Percentiles rank a stretch among this genome's conserved stretches.
These are phyloP conservation scores for Micoletzkya japonica DNA, from an alignment of 2,888 invertebrate genomes.

Conservation along the genomic window DNA sequence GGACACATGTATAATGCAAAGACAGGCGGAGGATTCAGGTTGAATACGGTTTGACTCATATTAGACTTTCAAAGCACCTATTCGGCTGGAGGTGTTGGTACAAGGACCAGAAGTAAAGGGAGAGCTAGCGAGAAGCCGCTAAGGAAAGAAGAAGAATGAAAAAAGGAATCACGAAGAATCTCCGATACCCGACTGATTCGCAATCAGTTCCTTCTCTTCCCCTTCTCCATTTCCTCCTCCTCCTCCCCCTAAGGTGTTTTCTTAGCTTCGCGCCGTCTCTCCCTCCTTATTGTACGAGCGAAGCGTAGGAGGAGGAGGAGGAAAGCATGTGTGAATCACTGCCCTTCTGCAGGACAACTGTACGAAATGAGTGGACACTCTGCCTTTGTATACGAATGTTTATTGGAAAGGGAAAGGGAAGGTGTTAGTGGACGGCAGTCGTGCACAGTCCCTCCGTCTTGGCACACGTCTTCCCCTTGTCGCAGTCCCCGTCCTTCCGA, in stretches of 20 bases:
- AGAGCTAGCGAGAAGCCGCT: not conserved
- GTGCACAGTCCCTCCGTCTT: constrained; percentile 23
- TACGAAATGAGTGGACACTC: not conserved
- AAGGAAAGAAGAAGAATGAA: not conserved
- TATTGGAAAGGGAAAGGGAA: not conserved
- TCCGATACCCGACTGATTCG: not conserved
- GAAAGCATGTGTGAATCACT: not conserved
- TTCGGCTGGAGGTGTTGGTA: not conserved
- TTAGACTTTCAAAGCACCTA: no score
- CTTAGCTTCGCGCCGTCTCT: not conserved
- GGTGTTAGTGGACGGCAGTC: not conserved
- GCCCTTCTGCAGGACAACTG: not conserved
- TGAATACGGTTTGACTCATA: not conserved
- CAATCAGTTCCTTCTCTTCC: not conserved
- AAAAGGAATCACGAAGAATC: not conserved
- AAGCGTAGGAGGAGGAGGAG: not conserved
- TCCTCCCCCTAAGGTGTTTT: not conserved
- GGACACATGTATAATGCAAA: no score
- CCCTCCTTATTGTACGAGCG: not conserved
- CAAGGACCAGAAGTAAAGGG: not conserved
- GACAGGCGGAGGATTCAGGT: not conserved
- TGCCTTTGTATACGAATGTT: not conserved
- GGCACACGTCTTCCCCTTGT: constrained; percentile 10
- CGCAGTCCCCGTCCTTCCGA: constrained; percentile 1
- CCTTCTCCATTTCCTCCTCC: not conserved